Evolutionary conservation across 2,797 vertebrate genomes (phyloP), one percentile per base, ranked within the genome.

Genomic region (Siniperca obscura): DNA sequence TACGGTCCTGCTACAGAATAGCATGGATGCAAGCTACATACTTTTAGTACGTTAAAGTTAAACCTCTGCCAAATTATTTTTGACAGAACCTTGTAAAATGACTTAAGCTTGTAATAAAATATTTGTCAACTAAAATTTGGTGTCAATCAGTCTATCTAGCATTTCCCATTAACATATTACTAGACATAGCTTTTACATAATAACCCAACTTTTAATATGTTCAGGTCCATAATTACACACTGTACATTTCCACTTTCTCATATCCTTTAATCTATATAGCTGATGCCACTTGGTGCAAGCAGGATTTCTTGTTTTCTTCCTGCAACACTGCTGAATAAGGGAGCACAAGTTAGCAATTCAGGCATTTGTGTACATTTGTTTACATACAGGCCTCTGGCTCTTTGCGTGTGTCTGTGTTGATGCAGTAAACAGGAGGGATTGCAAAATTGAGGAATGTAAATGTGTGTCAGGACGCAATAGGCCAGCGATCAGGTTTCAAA

Each of bases 401-500:
- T 6, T 21, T 73, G 76, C 22, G 11, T 71, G 22, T 48, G 27
- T 66, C n/a, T 61, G 22, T 44, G 64, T 40, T 14, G 36, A 30
- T 53, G 80, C 50, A 78, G 89, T 91, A 91, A 91, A 94, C 91
- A 92, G 71, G 76, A 19, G 17, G 21, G 61, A 86, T 94, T 94
- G 90, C 90, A 90, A 88, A 87, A 94, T 82, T 25, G 19, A 40
- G 25, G 14, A 36, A 50, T 46, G 65, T 55, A 59, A 83, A 76
- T 88, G 79, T 83, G 82, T 86, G 74, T 85, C 83, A 87, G 82
- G 46, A 75, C 12, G 48, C 65, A 52, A 50, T 4, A 25, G 30
- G 27, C 57, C 22, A 16, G 59, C 0, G 67, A 65, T 94, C 88
- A 73, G 21, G 83, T 94, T 94, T 92, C 93, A 93, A 93, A 93